Evolutionary conservation across 2,888 invertebrate genomes (phyloP).

Genomic region (Drosophila macrospina): DNA sequence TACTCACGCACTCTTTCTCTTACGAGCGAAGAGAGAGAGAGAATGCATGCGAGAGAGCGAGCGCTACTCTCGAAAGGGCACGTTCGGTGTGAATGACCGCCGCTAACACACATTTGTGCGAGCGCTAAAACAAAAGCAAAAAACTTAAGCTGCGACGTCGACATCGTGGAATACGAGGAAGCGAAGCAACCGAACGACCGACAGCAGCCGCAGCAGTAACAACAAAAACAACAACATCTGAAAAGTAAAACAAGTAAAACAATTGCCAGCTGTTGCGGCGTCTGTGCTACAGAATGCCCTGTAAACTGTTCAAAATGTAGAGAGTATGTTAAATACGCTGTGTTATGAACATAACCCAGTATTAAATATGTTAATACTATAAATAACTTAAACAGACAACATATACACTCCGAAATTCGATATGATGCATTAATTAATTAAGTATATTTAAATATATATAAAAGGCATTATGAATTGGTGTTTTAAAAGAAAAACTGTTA

Average conservation of each 20-base stretch:
- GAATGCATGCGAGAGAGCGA: conserved; percentile 28
- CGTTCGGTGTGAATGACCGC: conserved; percentile 84
- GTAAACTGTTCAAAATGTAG: conserved; percentile 6
- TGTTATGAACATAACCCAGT: neutral
- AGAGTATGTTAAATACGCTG: neutral
- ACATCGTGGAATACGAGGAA: conserved; percentile 56
- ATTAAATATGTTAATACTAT: neutral
- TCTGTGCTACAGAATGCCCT: conserved; percentile 34
- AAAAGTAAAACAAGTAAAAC: conserved; percentile 67
- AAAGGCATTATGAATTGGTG: too few relatives aligned
- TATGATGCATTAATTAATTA: too few relatives aligned
- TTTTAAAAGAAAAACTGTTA: too few relatives aligned
- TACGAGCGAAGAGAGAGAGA: conserved; percentile 20
- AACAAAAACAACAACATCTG: conserved; percentile 50
- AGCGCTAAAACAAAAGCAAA: conserved; percentile 70
- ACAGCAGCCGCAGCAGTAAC: conserved; percentile 19
- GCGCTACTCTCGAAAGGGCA: conserved; percentile 79
- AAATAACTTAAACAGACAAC: too few relatives aligned
- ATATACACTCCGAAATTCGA: too few relatives aligned
- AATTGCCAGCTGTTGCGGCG: conserved; percentile 16
- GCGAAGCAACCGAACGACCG: conserved; percentile 45
- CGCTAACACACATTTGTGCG: conserved; percentile 84
- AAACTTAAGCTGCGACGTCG: conserved; percentile 50
- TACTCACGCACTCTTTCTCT: conserved; percentile 49
- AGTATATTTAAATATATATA: too few relatives aligned